Percentiles rank a stretch among this genome's conserved stretches.
Evolutionary conservation across 2,113 vertebrate species (phyloP).

Genomic region (Etia nguti): DNA sequence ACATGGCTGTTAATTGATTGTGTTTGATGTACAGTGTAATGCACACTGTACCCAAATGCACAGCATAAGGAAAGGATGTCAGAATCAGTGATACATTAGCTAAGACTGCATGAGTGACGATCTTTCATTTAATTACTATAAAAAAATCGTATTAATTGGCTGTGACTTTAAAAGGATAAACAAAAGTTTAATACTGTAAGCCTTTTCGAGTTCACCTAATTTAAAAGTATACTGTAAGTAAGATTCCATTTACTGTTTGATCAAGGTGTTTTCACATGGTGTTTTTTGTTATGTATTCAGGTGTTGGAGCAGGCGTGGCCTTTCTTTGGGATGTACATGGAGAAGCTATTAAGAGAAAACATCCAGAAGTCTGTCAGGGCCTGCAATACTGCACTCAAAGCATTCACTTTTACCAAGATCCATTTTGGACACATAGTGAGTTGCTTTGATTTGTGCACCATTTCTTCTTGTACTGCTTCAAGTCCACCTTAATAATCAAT

Average conservation of each 20-base stretch:
- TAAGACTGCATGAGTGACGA: accelerated
- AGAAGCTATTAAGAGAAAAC: constrained; percentile 83
- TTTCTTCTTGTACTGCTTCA: not conserved
- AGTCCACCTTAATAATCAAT: not conserved
- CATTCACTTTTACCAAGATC: constrained; percentile 88
- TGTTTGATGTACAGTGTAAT: not conserved
- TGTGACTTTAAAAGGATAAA: not conserved
- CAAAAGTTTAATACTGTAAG: accelerated
- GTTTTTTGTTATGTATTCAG: constrained; percentile 49
- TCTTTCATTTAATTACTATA: not conserved
- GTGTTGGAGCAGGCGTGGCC: constrained; percentile 91
- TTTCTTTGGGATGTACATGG: constrained; percentile 89
- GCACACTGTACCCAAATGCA: not conserved
- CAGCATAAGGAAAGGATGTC: not conserved
- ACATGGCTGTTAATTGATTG: not conserved
- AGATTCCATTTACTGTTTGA: not conserved
- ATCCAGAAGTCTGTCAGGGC: constrained; percentile 80
- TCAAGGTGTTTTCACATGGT: not conserved
- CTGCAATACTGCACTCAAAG: constrained; percentile 82
- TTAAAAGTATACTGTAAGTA: not conserved
- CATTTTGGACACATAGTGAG: constrained; percentile 87
- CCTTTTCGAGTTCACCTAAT: not conserved
- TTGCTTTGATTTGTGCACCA: not conserved
- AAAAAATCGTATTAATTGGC: accelerated
- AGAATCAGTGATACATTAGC: not conserved